Evolutionary conservation across 2,797 vertebrate genomes (phyloP), one percentile per base, ranked within the genome.

Genomic region (Rhinatrema bivittatum): DNA sequence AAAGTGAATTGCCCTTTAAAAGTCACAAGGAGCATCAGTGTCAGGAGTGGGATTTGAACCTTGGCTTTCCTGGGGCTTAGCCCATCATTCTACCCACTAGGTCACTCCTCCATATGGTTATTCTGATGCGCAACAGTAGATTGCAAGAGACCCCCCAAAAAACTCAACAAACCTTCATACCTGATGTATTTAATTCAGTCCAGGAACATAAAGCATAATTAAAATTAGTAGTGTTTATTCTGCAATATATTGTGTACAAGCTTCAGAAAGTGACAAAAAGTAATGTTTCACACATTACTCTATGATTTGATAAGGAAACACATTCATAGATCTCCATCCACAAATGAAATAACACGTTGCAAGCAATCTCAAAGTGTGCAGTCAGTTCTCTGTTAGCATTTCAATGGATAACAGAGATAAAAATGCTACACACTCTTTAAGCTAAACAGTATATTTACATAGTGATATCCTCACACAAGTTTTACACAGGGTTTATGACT

Each of bases 201-300:
- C n/a, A n/a, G n/a, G n/a, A n/a, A n/a, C n/a, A n/a, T n/a, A n/a
- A n/a, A n/a, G n/a, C n/a, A n/a, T 41, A 60, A 57, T 33, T 47
- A 46, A 65, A 65, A 36, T 62, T 3, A 62, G 7, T 25, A 38
- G 34, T 32, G 39, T 79, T 79, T 74, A 65, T 78, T 81, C 32
- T 42, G 67, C 47, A 51, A 14, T 19, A 9, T 53, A 25, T 27
- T 56, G 53, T 60, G 37, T 55, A 65, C 47, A 57, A 26, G 55
- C 26, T 20, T 25, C 17, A 7, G 31, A 35, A 21, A 31, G 8
- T 24, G n/a, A 38, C 7, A 9, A 40, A 40, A 11, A 7, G 39
- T 26, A 46, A 46, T 31, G 19, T 21, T 32, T 12, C 38, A 26
- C 36, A 30, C 32, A 16, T 34, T 19, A 16, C 36, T 52, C 11